phyloP scores from a whole-genome alignment of 92 coral and sea anemone species.

The Porites lobata region DNA sequence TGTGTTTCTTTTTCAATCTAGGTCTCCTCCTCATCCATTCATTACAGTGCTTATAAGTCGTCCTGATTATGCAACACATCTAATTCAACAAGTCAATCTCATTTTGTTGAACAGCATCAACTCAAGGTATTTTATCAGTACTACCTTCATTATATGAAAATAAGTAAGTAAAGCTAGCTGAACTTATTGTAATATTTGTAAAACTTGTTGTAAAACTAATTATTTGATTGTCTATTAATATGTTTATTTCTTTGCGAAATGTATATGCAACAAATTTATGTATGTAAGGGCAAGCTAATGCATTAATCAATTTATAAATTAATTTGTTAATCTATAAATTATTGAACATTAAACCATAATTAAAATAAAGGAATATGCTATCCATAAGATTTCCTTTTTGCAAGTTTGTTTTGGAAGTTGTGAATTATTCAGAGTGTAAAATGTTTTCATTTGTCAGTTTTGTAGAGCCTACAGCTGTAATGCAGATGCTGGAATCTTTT shows the following conservation, averaged over 20 bases:
- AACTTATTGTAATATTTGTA: background rate
- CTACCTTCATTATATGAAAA: too few relatives aligned
- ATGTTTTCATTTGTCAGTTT: background rate
- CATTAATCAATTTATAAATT: too few relatives aligned
- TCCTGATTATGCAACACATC: constrained; percentile 61
- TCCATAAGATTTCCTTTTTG: too few relatives aligned
- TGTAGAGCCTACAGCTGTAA: constrained; percentile 7
- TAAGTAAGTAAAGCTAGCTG: background rate
- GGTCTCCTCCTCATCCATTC: constrained; percentile 82
- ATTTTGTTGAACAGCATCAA: constrained; percentile 11
- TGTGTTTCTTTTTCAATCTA: background rate
- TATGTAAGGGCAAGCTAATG: too few relatives aligned
- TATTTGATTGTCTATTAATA: too few relatives aligned
- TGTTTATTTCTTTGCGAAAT: too few relatives aligned
- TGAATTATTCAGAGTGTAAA: background rate
- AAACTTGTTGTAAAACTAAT: too few relatives aligned
- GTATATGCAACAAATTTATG: too few relatives aligned
- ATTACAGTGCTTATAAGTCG: constrained; percentile 73
- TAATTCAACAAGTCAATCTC: constrained; percentile 60
- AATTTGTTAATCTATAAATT: too few relatives aligned
- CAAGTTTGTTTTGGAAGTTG: too few relatives aligned
- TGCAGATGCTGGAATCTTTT: constrained; percentile 68
- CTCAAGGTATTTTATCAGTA: background rate
- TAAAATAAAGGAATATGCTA: too few relatives aligned
- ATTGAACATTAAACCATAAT: too few relatives aligned